A percentile compares a stretch with the other conserved stretches of the same genome.
These are phyloP conservation scores for Thalassophryne amazonica DNA, from an alignment of 2,797 vertebrate genomes.

Conservation along the genomic window DNA sequence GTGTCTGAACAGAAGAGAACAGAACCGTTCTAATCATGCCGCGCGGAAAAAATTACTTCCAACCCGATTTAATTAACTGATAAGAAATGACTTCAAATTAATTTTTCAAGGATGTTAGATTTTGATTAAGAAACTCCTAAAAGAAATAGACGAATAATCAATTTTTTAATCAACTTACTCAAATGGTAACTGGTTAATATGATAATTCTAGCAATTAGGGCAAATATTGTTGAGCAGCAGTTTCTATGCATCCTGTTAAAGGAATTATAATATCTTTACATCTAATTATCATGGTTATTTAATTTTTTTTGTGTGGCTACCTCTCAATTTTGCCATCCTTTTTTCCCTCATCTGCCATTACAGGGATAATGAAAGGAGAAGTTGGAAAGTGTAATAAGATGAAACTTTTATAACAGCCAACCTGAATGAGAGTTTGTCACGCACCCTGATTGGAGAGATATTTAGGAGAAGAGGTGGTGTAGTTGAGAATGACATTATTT, in stretches of 20 bases:
- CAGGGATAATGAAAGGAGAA: conserved; percentile 72
- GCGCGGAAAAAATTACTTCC: conserved; percentile 89
- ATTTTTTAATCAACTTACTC: conserved; percentile 88
- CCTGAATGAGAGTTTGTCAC: conserved; percentile 68
- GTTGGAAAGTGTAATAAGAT: conserved; percentile 71
- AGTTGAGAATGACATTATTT: conserved; percentile 56
- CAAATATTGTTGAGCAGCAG: conserved; percentile 82
- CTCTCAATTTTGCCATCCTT: conserved; percentile 79
- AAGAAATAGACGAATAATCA: conserved; percentile 89
- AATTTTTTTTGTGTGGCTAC: conserved; percentile 79
- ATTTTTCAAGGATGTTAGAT: conserved; percentile 99
- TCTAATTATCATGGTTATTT: conserved; percentile 84
- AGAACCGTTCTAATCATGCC: conserved; percentile 88
- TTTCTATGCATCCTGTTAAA: conserved; percentile 84
- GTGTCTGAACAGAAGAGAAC: conserved; percentile 82
- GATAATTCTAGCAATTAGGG: conserved; percentile 87
- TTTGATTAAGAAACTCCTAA: conserved; percentile 98
- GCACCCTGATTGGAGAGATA: conserved; percentile 54
- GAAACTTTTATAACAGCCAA: conserved; percentile 64
- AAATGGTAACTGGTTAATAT: conserved; percentile 88
- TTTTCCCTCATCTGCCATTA: conserved; percentile 63
- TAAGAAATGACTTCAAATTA: conserved; percentile 99
- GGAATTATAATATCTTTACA: conserved; percentile 85
- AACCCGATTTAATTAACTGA: conserved; percentile 99
- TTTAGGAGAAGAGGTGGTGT: conserved; percentile 42